Conservation (phyloP, 2,113 vertebrate genomes). For the Pseudonaja textilis region DNA sequence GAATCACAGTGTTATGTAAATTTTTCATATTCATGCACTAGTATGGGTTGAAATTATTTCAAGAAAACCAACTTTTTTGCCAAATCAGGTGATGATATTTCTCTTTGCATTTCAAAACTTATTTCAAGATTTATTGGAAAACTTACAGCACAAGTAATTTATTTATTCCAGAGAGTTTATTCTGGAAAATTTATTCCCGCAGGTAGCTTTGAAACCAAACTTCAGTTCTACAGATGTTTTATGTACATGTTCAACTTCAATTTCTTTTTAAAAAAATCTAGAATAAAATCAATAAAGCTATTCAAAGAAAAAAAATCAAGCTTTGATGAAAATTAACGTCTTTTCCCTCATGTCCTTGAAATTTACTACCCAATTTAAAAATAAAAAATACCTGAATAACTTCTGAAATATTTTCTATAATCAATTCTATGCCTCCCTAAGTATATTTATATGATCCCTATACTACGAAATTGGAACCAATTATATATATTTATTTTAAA, state of each 20-base stretch:
- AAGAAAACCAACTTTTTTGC: not conserved
- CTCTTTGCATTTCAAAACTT: not conserved
- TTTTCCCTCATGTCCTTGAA: not conserved
- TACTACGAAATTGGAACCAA: not conserved
- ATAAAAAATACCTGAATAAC: not conserved
- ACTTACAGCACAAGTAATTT: not conserved
- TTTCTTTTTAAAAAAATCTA: not conserved
- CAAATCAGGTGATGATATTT: not conserved
- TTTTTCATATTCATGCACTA: not conserved
- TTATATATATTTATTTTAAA: not conserved
- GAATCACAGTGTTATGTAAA: not conserved
- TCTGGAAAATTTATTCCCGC: not conserved
- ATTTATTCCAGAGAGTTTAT: not conserved
- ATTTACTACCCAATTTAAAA: not conserved
- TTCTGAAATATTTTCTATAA: not conserved
- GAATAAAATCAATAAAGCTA: not conserved
- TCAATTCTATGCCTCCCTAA: not conserved
- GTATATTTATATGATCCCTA: not conserved
- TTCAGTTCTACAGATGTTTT: slow-evolving; percentile 1
- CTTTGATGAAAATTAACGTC: not conserved
- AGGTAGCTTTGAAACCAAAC: not conserved
- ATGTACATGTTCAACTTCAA: not conserved
- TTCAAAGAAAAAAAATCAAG: not conserved
- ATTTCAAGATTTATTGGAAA: not conserved
- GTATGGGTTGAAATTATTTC: not conserved